A percentile compares a stretch with the other conserved stretches of the same genome.
These are phyloP conservation scores for Hypselothyrea guttata DNA, from an alignment of 2,888 invertebrate species.

Conservation along the genomic window DNA sequence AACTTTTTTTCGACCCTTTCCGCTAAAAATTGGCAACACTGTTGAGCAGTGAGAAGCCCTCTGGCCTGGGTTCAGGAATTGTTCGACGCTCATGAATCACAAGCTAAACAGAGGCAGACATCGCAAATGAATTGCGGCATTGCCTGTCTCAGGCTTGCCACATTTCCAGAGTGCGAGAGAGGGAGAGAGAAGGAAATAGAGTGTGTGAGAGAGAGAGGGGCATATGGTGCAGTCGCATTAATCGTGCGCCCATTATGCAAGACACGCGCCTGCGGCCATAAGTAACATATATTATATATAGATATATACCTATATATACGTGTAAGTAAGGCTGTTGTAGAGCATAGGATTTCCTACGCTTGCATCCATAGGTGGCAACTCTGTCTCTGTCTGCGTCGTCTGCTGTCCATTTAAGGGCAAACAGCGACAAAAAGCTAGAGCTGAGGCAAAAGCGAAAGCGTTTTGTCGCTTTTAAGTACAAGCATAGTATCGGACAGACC, in stretches of 20 bases:
- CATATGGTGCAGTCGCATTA: slow-evolving; percentile 57
- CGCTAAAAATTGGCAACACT: too few relatives aligned
- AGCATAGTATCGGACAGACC: too few relatives aligned
- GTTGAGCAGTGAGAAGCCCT: background rate
- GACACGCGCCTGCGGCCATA: slow-evolving; percentile 67
- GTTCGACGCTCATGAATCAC: slow-evolving; percentile 61
- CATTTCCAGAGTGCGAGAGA: too few relatives aligned
- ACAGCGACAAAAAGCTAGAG: slow-evolving; percentile 30
- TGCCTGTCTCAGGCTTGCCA: slow-evolving; percentile 27
- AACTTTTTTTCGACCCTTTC: too few relatives aligned
- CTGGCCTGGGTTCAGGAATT: slow-evolving; percentile 18
- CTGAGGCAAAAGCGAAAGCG: slow-evolving; percentile 67
- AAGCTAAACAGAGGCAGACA: slow-evolving; percentile 44
- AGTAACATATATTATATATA: slow-evolving; percentile 63
- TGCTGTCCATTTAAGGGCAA: slow-evolving; percentile 69
- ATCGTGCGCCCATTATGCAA: slow-evolving; percentile 68
- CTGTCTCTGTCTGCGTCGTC: slow-evolving; percentile 46
- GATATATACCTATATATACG: background rate
- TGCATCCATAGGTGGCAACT: slow-evolving; percentile 52
- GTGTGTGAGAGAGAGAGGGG: too few relatives aligned
- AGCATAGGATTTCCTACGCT: background rate
- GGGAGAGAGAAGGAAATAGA: too few relatives aligned
- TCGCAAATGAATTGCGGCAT: slow-evolving; percentile 45
- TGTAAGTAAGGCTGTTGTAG: slow-evolving; percentile 2
- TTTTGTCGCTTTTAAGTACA: slow-evolving; percentile 48